phyloP scores from a whole-genome alignment of 2,797 vertebrate genomes.

The Leptoclinus maculatus region DNA sequence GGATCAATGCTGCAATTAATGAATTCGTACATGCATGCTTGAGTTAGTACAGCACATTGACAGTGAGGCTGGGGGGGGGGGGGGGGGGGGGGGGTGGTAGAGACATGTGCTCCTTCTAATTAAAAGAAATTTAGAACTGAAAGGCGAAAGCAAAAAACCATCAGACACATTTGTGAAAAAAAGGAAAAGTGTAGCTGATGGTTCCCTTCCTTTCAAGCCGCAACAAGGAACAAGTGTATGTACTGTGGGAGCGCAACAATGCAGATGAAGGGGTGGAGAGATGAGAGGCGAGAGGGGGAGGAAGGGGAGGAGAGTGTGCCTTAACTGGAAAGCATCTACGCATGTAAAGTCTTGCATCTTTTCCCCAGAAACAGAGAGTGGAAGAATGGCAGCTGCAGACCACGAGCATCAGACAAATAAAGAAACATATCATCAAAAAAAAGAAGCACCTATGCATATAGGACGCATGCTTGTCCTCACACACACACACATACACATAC shows the following conservation, averaged over 20 bases:
- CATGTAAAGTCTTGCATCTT: slow-evolving; percentile 41
- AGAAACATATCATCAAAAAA: slow-evolving; percentile 31
- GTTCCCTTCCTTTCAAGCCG: slow-evolving; percentile 5
- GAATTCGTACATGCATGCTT: slow-evolving; percentile 31
- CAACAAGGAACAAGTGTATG: slow-evolving; percentile 10
- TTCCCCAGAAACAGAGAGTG: slow-evolving; percentile 24
- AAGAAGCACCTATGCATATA: slow-evolving; percentile 11
- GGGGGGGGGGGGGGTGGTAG: neutral
- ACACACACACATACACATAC: slow-evolving; percentile 1
- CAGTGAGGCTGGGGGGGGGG: neutral
- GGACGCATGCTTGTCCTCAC: slow-evolving; percentile 6
- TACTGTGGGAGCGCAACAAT: slow-evolving; percentile 14
- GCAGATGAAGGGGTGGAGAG: slow-evolving; percentile 22
- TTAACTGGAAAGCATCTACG: slow-evolving; percentile 35
- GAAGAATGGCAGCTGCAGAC: slow-evolving; percentile 23
- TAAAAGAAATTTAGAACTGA: neutral
- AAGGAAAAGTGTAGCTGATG: slow-evolving; percentile 20
- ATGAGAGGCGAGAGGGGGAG: slow-evolving; percentile 4
- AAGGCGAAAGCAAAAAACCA: neutral
- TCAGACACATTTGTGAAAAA: neutral
- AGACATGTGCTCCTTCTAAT: neutral
- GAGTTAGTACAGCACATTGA: slow-evolving; percentile 19
- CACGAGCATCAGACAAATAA: slow-evolving; percentile 22
- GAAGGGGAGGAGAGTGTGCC: neutral
- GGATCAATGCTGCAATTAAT: slow-evolving; percentile 26